Conservation (phyloP, 2,888 invertebrate species). For the Lymantria monacha region DNA sequence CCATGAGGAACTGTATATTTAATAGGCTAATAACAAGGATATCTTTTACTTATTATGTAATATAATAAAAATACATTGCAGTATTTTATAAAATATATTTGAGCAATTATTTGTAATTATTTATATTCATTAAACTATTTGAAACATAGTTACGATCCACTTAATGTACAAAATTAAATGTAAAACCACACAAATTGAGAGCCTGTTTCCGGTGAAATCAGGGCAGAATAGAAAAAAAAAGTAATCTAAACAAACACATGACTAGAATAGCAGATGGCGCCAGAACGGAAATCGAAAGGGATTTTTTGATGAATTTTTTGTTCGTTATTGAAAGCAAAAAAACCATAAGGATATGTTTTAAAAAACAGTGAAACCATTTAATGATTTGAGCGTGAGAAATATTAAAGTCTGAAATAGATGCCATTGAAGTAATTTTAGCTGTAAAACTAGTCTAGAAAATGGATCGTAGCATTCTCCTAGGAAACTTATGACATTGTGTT, state of each 20-base stretch:
- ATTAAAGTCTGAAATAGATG: constrained; percentile 5
- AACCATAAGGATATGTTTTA: constrained; percentile 54
- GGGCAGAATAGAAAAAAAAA: constrained; percentile 50
- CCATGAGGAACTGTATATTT: no score
- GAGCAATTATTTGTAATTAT: no score
- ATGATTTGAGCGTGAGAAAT: constrained; percentile 41
- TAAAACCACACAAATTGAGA: constrained; percentile 53
- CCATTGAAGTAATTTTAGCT: no score
- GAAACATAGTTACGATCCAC: no score
- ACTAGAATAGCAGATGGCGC: constrained; percentile 78
- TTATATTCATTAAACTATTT: no score
- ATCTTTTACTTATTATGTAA: no score
- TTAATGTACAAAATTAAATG: constrained; percentile 54
- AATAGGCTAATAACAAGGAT: no score
- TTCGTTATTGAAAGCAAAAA: constrained; percentile 55
- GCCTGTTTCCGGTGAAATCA: constrained; percentile 72
- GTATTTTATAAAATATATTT: no score
- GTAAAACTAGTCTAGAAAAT: no score
- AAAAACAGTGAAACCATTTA: constrained; percentile 64
- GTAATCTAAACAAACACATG: constrained; percentile 69
- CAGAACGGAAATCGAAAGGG: constrained; percentile 79
- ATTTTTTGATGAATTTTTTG: constrained; percentile 53
- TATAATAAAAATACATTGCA: no score
- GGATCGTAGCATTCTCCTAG: no score
- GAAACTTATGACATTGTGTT: no score